Percentiles rank a stretch among this genome's conserved stretches.
Evolutionary conservation across 2,888 invertebrate genomes (phyloP).

Genomic region (Baronia brevicornis): DNA sequence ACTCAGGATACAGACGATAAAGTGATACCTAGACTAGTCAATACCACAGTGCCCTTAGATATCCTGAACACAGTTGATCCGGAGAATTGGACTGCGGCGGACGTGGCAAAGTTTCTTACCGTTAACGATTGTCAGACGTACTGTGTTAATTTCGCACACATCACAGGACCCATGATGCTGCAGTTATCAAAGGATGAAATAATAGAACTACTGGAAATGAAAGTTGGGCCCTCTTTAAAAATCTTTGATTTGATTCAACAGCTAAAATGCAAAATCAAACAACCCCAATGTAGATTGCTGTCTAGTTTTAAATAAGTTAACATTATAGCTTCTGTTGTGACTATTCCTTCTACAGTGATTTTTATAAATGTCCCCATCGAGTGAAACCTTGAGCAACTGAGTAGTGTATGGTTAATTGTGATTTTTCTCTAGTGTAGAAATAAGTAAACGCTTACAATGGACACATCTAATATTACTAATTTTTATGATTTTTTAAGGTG

Average conservation of each 20-base stretch:
- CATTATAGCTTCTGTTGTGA: neutral
- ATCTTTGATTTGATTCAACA: slow-evolving; percentile 95
- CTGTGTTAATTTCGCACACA: slow-evolving; percentile 79
- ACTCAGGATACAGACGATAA: slow-evolving; percentile 52
- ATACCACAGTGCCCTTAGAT: slow-evolving; percentile 67
- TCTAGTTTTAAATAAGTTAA: slow-evolving; percentile 38
- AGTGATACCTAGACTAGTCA: slow-evolving; percentile 79
- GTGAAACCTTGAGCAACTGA: no score
- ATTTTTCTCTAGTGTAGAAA: no score
- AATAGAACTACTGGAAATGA: slow-evolving; percentile 91
- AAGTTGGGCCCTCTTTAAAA: slow-evolving; percentile 95
- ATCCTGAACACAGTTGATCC: slow-evolving; percentile 68
- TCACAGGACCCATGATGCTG: slow-evolving; percentile 88
- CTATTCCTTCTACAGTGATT: no score
- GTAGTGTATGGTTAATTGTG: no score
- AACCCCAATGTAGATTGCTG: slow-evolving; percentile 77
- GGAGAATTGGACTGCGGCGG: slow-evolving; percentile 83
- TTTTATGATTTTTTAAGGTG: no score
- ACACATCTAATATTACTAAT: no score
- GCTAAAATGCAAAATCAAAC: slow-evolving; percentile 88
- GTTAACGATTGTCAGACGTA: slow-evolving; percentile 89
- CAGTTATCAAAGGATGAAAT: slow-evolving; percentile 92
- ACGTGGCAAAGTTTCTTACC: slow-evolving; percentile 92
- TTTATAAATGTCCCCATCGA: no score
- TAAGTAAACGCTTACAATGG: no score